Percentiles rank a stretch among this genome's conserved stretches.
phyloP scores from a whole-genome alignment of 2,888 invertebrate species.

The Drosophila birchii region DNA sequence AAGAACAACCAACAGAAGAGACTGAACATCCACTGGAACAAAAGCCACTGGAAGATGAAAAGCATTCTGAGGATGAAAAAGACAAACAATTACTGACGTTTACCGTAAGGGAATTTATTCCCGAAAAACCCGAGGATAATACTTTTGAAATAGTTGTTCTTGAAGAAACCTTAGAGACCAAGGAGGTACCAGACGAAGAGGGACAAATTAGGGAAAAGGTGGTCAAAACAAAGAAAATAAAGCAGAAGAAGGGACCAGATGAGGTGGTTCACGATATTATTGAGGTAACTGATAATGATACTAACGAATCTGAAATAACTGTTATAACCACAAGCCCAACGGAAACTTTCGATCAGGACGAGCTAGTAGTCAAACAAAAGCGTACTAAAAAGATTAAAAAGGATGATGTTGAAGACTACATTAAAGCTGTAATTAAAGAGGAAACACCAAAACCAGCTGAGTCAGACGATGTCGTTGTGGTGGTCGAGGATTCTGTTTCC shows the following conservation, averaged over 20 bases:
- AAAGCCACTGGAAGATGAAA: constrained; percentile 22
- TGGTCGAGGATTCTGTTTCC: constrained; percentile 67
- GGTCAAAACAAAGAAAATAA: constrained; percentile 81
- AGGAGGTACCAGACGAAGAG: constrained; percentile 73
- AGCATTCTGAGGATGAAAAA: constrained; percentile 31
- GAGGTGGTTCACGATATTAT: constrained; percentile 85
- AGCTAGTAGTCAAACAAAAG: constrained; percentile 63
- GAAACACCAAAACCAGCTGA: constrained; percentile 77
- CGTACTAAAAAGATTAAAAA: constrained; percentile 73
- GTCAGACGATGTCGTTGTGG: constrained; percentile 70
- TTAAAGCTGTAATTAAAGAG: constrained; percentile 74
- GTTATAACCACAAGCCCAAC: constrained; percentile 67
- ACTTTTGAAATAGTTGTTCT: constrained; percentile 67
- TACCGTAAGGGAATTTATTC: constrained; percentile 62
- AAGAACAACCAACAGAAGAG: constrained; percentile 58
- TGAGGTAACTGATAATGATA: constrained; percentile 84
- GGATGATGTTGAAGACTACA: constrained; percentile 77
- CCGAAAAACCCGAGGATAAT: constrained; percentile 50
- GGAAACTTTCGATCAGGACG: constrained; percentile 43
- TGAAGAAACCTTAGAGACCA: constrained; percentile 80
- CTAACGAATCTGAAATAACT: constrained; percentile 83
- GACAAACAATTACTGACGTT: constrained; percentile 47
- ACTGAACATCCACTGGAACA: constrained; percentile 51
- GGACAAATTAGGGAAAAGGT: constrained; percentile 82
- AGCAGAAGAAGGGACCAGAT: constrained; percentile 83